Evolutionary conservation across 2,797 vertebrate species (phyloP).

Genomic region (Arctocebus calabarensis): DNA sequence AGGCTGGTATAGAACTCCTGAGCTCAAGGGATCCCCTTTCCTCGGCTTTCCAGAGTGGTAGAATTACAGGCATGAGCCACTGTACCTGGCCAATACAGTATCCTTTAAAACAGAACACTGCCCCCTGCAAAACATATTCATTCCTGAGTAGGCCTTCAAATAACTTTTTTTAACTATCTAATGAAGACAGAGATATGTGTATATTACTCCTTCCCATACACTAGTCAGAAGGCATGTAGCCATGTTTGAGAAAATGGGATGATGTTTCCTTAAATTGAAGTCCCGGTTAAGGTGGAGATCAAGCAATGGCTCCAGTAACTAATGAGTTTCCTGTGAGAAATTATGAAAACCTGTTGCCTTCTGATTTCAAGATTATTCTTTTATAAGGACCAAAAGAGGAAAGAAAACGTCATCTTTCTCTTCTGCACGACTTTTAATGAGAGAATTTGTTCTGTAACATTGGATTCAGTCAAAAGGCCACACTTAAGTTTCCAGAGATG

Average conservation of each 20-base stretch:
- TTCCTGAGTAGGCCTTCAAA: conserved; percentile 16
- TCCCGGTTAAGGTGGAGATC: not conserved
- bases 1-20: too few relatives aligned
- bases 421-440: not conserved
- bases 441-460: not conserved
- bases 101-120: not conserved
- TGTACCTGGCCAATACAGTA: not conserved
- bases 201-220: not conserved
- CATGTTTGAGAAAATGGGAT: not conserved
- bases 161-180: not conserved
- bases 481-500: not conserved
- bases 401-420: not conserved
- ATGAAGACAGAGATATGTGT: not conserved
- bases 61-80: too few relatives aligned
- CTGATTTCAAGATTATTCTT: not conserved
- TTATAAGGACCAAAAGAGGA: not conserved
- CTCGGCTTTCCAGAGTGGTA: too few relatives aligned
- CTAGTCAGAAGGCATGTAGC: not conserved
- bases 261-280: not conserved
- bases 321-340: conserved; percentile 34
- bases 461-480: not conserved
- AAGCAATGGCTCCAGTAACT: not conserved
- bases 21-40: too few relatives aligned
- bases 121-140: not conserved
- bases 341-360: not conserved